Evolutionary conservation across 2,888 invertebrate genomes (phyloP), one percentile per base, ranked within the genome.

Genomic region (Scaeva pyrastri): DNA sequence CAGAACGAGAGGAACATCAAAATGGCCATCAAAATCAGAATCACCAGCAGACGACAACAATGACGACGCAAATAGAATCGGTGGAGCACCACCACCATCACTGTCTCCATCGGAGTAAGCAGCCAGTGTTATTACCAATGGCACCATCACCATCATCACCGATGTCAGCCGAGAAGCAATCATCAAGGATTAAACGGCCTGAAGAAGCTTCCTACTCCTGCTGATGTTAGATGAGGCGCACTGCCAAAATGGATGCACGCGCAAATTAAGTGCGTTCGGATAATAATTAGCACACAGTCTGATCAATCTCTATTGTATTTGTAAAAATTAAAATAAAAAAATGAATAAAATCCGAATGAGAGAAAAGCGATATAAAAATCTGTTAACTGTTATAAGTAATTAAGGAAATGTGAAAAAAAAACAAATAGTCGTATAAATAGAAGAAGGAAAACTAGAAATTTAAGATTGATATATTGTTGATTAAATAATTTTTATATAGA

Each of bases 241-340:
- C 58, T 80, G 16, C 16, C 55, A 36, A 11, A 48, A 55, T 52
- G 36, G 6, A 48, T 62, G 62, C 43, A 26, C 64, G 58, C 39
- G 41, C n/a, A 41, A 31, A 31, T 52, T 8, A 36, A 23, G 72
- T 76, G 84, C 58, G 66, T 52, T 68, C 72, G 76, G 72, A 85
- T 80, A 68, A 73, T 73, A 86, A 86, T 62, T 68, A 71, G 73
- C 68, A 66, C 73, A 56, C 55, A 88, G 88, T 89, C 89, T 91
- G 90, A 91, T 90, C 90, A 8, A 2, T 26, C 26, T 56, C 89
- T 89, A 90, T 90, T 90, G 89, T 90, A 90, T 90, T 89, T 90
- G 90, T 90, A 62, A 58, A 70, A 55, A 77, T 31, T 31, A 31
- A 31, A 31, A 31, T 5, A 31, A 31, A 5, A 31, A 1, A 31